A percentile compares a stretch with the other conserved stretches of the same genome.
Evolutionary conservation across 2,113 vertebrate species (phyloP).

Genomic region (Zonotrichia leucophrys): DNA sequence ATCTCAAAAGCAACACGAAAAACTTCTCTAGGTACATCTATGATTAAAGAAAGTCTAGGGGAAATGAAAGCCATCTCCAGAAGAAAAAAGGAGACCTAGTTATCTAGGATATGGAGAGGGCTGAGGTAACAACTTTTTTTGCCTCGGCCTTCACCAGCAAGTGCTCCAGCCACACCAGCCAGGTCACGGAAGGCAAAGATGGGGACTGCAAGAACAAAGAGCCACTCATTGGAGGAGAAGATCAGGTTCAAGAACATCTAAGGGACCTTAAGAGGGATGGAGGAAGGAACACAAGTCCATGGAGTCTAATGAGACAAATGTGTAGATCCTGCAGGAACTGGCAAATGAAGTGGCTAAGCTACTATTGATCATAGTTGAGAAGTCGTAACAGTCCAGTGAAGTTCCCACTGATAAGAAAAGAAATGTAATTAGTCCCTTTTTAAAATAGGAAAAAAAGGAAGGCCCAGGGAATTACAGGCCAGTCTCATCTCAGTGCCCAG

Average conservation of each 20-base stretch:
- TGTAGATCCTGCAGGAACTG: not conserved
- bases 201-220: not conserved
- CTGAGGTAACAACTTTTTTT: not conserved
- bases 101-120: not conserved
- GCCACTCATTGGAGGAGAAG: not conserved
- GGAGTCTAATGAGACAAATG: not conserved
- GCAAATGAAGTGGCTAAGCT: not conserved
- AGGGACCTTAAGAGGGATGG: not conserved
- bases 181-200: not conserved
- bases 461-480: not conserved
- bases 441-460: not conserved
- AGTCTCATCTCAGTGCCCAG: not conserved
- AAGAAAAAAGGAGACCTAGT: not conserved
- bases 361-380: not conserved
- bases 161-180: not conserved
- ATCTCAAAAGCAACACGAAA: not conserved
- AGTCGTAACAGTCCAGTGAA: not conserved
- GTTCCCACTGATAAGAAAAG: not conserved
- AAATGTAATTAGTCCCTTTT: not conserved
- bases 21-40: not conserved
- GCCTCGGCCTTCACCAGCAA: not conserved
- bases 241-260: not conserved
- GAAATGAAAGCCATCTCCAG: not conserved
- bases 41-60: not conserved
- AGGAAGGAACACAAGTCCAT: not conserved